phyloP scores from a whole-genome alignment of 2,888 invertebrate genomes.

The Melieria picta region DNA sequence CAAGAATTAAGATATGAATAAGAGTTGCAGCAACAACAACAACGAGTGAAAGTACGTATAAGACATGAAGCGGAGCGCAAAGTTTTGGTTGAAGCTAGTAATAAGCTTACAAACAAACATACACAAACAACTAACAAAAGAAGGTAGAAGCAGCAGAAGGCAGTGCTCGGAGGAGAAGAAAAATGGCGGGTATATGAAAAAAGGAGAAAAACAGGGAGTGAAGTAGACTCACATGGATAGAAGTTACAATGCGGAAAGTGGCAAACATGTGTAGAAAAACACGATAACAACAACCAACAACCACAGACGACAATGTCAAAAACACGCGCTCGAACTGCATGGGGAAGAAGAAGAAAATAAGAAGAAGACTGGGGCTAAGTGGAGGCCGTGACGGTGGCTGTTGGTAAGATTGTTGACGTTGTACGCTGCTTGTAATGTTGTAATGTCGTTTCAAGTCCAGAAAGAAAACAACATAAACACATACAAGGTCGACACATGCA shows the following conservation, averaged over 20 bases:
- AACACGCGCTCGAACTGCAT: background rate
- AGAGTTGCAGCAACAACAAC: background rate
- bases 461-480: too few species aligned
- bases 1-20: background rate
- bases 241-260: too few species aligned
- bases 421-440: too few species aligned
- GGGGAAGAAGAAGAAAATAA: background rate
- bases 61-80: too few species aligned
- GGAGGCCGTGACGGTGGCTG: background rate
- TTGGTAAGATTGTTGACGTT: too few species aligned
- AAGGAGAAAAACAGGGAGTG: constrained; percentile 3
- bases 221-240: constrained; percentile 4
- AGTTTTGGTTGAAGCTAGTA: too few species aligned
- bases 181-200: background rate
- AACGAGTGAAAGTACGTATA: constrained; percentile 8
- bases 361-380: background rate
- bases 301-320: background rate
- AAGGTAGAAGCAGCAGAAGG: background rate
- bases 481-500: too few species aligned
- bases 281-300: background rate
- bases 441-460: too few species aligned
- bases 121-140: background rate
- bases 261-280: background rate
- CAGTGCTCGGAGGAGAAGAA: background rate
- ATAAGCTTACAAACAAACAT: background rate